Evolutionary conservation across 2,888 invertebrate genomes (phyloP).

Genomic region (Cyclophora albipunctata): DNA sequence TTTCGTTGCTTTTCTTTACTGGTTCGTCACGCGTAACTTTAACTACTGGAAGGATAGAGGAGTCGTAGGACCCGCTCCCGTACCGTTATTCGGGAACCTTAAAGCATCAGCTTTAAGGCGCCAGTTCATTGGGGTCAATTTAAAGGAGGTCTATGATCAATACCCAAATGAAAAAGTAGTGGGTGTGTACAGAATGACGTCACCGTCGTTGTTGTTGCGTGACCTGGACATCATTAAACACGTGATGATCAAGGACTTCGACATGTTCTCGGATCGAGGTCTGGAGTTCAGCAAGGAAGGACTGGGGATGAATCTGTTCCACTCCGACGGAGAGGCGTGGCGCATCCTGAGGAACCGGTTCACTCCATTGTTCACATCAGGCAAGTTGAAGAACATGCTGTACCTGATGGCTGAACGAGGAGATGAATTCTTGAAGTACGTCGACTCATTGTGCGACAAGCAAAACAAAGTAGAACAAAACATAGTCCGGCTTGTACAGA

Average conservation of each 20-base stretch:
- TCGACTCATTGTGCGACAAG: slow-evolving; percentile 13
- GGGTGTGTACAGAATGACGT: slow-evolving; percentile 38
- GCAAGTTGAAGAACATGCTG: slow-evolving; percentile 50
- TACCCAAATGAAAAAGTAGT: slow-evolving; percentile 41
- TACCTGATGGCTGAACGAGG: slow-evolving; percentile 33
- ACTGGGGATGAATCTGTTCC: slow-evolving; percentile 40
- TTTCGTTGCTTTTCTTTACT: slow-evolving; percentile 19
- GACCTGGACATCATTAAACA: slow-evolving; percentile 43
- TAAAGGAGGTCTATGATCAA: slow-evolving; percentile 30
- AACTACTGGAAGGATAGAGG: slow-evolving; percentile 41
- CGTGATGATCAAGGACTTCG: slow-evolving; percentile 43
- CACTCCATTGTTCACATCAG: slow-evolving; percentile 45
- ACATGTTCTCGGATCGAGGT: slow-evolving; percentile 37
- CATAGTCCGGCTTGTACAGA: slow-evolving; percentile 27
- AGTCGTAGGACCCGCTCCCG: slow-evolving; percentile 33
- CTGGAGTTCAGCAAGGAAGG: slow-evolving; percentile 35
- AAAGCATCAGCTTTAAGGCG: slow-evolving; percentile 25
- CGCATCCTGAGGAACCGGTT: slow-evolving; percentile 33
- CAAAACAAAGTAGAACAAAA: not conserved
- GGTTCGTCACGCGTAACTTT: slow-evolving; percentile 37
- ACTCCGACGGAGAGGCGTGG: slow-evolving; percentile 42
- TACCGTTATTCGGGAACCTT: slow-evolving; percentile 36
- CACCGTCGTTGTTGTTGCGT: slow-evolving; percentile 33
- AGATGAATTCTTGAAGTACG: slow-evolving; percentile 28
- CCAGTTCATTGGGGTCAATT: slow-evolving; percentile 21